Conservation (phyloP, 2,113 vertebrate genomes). For the Octodon degus region DNA sequence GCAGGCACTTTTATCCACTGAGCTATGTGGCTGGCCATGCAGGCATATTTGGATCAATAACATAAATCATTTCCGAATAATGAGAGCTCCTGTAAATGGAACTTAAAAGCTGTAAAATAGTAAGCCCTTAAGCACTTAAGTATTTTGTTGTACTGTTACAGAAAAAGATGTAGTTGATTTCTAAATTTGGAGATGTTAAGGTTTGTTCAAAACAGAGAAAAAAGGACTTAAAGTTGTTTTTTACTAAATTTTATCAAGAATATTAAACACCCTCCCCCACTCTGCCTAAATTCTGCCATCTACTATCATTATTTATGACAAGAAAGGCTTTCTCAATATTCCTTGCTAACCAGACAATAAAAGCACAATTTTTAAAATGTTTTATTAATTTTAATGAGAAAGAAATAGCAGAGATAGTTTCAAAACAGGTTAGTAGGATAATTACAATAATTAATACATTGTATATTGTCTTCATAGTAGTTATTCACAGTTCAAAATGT, state of each 20-base stretch:
- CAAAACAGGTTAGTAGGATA: too few relatives aligned
- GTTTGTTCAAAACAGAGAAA: not conserved
- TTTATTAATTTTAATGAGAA: too few relatives aligned
- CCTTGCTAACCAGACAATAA: not conserved
- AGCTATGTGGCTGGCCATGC: not conserved
- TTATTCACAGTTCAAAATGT: too few relatives aligned
- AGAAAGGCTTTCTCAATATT: not conserved
- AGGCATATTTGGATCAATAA: not conserved
- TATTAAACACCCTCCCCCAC: not conserved
- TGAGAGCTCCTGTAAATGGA: not conserved
- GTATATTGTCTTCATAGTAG: too few relatives aligned
- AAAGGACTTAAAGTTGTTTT: not conserved
- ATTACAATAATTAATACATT: too few relatives aligned
- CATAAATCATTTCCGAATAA: not conserved
- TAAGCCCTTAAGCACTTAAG: not conserved
- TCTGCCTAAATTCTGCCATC: not conserved
- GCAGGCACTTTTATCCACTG: too few relatives aligned
- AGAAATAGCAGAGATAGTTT: too few relatives aligned
- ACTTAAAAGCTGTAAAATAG: not conserved
- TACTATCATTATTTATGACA: not conserved
- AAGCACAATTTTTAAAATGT: too few relatives aligned
- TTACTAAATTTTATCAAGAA: slow-evolving; percentile 26
- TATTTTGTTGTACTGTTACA: not conserved
- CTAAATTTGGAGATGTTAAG: slow-evolving; percentile 2
- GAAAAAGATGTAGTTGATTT: not conserved